Evolutionary conservation across 1,140 invertebrate species (phyloP).

Genomic region (Conus betulinus): DNA sequence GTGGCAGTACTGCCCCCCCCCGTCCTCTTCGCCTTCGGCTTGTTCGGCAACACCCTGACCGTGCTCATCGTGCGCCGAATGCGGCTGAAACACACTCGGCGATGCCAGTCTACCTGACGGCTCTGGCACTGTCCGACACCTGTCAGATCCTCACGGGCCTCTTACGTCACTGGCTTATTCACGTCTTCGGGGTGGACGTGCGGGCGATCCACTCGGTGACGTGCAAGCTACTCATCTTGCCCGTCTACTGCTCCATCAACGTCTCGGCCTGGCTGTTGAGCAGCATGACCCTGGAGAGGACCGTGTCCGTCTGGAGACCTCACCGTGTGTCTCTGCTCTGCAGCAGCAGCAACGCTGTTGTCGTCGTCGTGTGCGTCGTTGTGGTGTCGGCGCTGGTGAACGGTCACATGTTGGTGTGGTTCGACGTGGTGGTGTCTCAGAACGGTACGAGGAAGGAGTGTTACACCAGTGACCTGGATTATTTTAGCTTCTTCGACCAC

Average conservation of each 20-base stretch:
- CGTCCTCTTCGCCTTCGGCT: slow-evolving; percentile 50
- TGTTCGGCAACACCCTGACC: slow-evolving; percentile 52
- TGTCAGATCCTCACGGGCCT: slow-evolving; percentile 55
- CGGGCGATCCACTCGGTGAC: slow-evolving; percentile 31
- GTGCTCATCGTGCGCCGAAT: slow-evolving; percentile 43
- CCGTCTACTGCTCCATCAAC: slow-evolving; percentile 45
- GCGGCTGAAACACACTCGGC: slow-evolving; percentile 5
- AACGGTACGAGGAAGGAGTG: background rate
- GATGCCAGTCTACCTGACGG: slow-evolving; percentile 50
- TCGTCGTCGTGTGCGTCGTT: background rate
- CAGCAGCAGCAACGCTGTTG: slow-evolving; percentile 26
- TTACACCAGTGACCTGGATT: background rate
- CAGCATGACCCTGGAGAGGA: slow-evolving; percentile 57
- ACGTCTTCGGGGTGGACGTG: slow-evolving; percentile 51
- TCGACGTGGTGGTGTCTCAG: background rate
- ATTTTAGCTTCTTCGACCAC: slow-evolving; percentile 12
- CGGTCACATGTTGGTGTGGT: background rate
- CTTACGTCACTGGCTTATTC: slow-evolving; percentile 52
- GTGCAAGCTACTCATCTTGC: slow-evolving; percentile 55
- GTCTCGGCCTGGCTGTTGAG: slow-evolving; percentile 57
- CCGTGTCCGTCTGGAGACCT: slow-evolving; percentile 56
- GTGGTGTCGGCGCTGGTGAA: background rate
- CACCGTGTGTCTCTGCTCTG: slow-evolving; percentile 50
- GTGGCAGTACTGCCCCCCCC: slow-evolving; percentile 43
- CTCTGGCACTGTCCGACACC: slow-evolving; percentile 50